Conservation (phyloP, 1,140 invertebrate genomes). For the Calephelis nemesis region DNA sequence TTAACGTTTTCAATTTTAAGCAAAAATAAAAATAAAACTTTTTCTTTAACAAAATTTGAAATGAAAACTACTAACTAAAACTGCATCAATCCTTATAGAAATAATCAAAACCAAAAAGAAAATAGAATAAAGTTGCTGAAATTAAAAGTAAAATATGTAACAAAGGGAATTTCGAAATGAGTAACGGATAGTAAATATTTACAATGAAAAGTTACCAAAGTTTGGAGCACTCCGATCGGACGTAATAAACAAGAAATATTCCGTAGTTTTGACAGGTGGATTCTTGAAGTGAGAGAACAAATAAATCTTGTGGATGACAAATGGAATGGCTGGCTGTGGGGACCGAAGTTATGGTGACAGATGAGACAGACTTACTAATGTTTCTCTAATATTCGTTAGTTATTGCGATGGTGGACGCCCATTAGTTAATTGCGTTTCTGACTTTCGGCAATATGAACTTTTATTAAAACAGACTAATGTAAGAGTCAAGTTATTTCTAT, state of each 20-base stretch:
- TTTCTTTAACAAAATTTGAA: too few species aligned
- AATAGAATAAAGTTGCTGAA: too few species aligned
- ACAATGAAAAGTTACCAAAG: not conserved
- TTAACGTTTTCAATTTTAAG: too few species aligned
- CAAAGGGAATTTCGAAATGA: too few species aligned
- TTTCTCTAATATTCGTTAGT: conserved; percentile 3
- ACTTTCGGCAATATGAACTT: not conserved
- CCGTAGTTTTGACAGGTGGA: conserved; percentile 34
- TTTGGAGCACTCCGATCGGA: conserved; percentile 22
- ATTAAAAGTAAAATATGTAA: too few species aligned
- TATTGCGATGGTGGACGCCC: not conserved
- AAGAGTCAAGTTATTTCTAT: too few species aligned
- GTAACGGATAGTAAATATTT: too few species aligned
- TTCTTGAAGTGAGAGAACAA: conserved; percentile 26
- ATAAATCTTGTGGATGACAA: conserved; percentile 28
- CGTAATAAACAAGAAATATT: conserved; percentile 30
- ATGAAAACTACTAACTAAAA: too few species aligned
- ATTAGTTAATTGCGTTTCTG: not conserved
- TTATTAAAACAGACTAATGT: too few species aligned
- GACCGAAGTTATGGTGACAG: conserved; percentile 29
- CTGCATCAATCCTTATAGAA: too few species aligned
- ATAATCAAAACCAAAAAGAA: too few species aligned
- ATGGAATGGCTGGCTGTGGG: conserved; percentile 26
- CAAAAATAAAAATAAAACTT: too few species aligned
- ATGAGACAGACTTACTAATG: conserved; percentile 20